phyloP scores from a whole-genome alignment of 2,113 vertebrate species.

The Syngnathus scovelli region DNA sequence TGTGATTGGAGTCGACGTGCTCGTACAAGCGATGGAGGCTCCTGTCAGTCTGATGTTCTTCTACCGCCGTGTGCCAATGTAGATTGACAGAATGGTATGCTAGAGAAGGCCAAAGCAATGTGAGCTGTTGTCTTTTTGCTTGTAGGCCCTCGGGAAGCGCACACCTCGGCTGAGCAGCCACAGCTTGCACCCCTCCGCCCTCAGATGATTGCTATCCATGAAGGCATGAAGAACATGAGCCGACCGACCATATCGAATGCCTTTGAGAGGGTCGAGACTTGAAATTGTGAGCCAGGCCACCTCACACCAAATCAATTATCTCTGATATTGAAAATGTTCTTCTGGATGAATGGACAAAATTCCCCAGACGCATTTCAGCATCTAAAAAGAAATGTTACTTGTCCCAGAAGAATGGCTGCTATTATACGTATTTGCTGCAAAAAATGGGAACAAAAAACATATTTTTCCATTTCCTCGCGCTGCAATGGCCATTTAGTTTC shows the following conservation, averaged over 20 bases:
- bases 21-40: slow-evolving; percentile 49
- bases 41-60: slow-evolving; percentile 76
- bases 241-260: background rate
- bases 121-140: slow-evolving; percentile 41
- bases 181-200: slow-evolving; percentile 2
- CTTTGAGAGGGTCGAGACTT: background rate
- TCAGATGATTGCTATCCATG: slow-evolving; percentile 24
- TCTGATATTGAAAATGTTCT: background rate
- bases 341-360: background rate
- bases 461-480: background rate
- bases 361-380: background rate
- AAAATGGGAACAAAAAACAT: too few relatives aligned
- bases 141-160: slow-evolving; percentile 32
- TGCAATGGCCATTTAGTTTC: background rate
- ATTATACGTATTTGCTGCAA: background rate
- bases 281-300: background rate
- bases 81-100: slow-evolving; percentile 60
- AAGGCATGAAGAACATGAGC: background rate
- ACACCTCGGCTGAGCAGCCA: slow-evolving; percentile 36
- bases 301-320: background rate
- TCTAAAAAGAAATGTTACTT: background rate
- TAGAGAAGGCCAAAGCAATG: slow-evolving; percentile 34
- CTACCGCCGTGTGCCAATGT: slow-evolving; percentile 53
- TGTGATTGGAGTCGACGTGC: slow-evolving; percentile 70
- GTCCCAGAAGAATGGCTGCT: background rate